phyloP scores from a whole-genome alignment of 2,888 invertebrate genomes.

The Rhorus exstirpatorius region DNA sequence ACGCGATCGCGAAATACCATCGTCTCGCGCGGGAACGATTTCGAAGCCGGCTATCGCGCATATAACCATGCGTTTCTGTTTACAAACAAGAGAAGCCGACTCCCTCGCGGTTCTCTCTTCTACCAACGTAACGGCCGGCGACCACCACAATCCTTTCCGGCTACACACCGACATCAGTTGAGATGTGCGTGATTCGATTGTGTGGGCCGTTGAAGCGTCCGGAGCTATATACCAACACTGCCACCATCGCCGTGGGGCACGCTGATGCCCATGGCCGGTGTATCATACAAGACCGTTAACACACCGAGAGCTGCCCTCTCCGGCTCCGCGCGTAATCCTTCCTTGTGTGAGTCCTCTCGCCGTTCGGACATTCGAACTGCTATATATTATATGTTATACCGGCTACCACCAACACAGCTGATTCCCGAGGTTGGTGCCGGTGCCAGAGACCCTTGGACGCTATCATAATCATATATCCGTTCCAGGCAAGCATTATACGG shows the following conservation, averaged over 20 bases:
- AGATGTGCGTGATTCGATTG: constrained; percentile 2
- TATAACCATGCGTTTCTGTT: constrained; percentile 78
- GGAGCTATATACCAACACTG: constrained; percentile 6
- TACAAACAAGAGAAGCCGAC: constrained; percentile 79
- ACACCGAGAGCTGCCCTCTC: constrained; percentile 11
- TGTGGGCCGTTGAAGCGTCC: constrained; percentile 2
- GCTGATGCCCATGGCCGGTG: constrained; percentile 14
- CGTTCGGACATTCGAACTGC: constrained; percentile 23
- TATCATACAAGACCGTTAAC: constrained; percentile 52
- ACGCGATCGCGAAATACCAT: constrained; percentile 56
- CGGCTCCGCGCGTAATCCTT: background rate
- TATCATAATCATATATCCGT: constrained; percentile 57
- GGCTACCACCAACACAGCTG: constrained; percentile 52
- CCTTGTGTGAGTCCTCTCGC: constrained; percentile 1
- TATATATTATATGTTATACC: too few species aligned
- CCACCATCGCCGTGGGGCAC: constrained; percentile 22
- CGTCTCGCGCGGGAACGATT: constrained; percentile 52
- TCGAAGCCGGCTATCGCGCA: constrained; percentile 52
- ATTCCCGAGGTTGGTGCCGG: constrained; percentile 23
- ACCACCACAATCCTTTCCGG: constrained; percentile 43
- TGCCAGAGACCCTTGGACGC: constrained; percentile 31
- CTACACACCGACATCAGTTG: constrained; percentile 16
- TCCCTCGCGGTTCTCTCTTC: constrained; percentile 57
- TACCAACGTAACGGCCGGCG: constrained; percentile 55
- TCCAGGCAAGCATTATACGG: constrained; percentile 35